Percentiles rank a stretch among this genome's conserved stretches.
Evolutionary conservation across 2,888 invertebrate genomes (phyloP).

Genomic region (Ceramica pisi): DNA sequence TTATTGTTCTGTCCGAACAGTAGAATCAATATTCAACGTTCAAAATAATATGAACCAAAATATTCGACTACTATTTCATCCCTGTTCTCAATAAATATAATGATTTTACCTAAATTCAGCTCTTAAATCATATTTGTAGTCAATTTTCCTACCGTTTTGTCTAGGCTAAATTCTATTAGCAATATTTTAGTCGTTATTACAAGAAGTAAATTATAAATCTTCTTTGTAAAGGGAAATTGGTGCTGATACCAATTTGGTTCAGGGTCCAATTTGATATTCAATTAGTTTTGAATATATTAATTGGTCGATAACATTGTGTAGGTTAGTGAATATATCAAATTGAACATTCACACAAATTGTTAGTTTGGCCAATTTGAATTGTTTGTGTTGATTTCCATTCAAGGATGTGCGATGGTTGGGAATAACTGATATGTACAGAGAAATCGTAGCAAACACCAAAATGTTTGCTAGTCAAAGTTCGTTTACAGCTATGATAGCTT

Average conservation of each 20-base stretch:
- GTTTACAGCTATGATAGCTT: neutral
- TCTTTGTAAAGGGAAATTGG: constrained; percentile 50
- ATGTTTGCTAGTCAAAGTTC: no score
- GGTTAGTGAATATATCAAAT: constrained; percentile 54
- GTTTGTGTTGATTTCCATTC: constrained; percentile 34
- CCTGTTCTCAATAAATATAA: constrained; percentile 9
- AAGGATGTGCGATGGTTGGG: neutral
- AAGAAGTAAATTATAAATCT: constrained; percentile 56
- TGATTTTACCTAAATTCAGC: constrained; percentile 30
- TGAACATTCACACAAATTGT: constrained; percentile 43
- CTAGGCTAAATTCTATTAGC: constrained; percentile 45
- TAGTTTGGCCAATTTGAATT: constrained; percentile 44
- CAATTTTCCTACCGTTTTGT: constrained; percentile 25
- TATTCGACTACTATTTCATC: neutral
- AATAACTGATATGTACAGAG: neutral
- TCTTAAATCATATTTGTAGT: constrained; percentile 32
- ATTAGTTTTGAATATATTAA: constrained; percentile 64
- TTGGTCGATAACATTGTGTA: constrained; percentile 51
- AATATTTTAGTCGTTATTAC: constrained; percentile 50
- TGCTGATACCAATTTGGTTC: constrained; percentile 47
- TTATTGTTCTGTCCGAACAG: constrained; percentile 13
- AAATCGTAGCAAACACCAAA: neutral
- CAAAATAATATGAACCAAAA: constrained; percentile 24
- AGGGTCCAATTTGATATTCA: constrained; percentile 63
- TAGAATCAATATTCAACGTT: constrained; percentile 15